phyloP scores from a whole-genome alignment of 2,113 vertebrate species.

The Notiomystis cincta region DNA sequence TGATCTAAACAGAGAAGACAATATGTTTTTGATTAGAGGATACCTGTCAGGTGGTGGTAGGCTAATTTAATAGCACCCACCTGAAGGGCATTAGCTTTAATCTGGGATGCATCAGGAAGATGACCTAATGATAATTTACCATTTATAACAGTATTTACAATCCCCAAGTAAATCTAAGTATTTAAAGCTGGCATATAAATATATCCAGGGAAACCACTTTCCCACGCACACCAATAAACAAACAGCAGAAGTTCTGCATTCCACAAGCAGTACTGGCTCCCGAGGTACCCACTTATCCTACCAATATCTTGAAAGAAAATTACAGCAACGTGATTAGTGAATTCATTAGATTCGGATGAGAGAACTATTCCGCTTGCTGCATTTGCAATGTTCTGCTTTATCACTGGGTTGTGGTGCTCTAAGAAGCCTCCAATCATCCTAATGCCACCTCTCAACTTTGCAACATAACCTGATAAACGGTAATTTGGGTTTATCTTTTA shows the following conservation, averaged over 20 bases:
- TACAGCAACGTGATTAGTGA: not conserved
- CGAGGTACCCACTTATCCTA: not conserved
- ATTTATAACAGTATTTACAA: conserved; percentile 16
- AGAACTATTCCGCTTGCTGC: not conserved
- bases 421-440: conserved; percentile 1
- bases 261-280: not conserved
- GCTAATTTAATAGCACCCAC: conserved; percentile 40
- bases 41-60: not conserved
- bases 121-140: conserved; percentile 19
- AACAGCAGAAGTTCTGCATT: not conserved
- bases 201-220: not conserved
- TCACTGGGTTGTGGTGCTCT: not conserved
- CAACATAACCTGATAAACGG: conserved; percentile 15
- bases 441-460: not conserved
- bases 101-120: not conserved
- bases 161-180: not conserved
- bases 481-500: conserved; percentile 3
- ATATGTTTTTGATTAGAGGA: conserved; percentile 8
- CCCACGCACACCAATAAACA: not conserved
- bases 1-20: not conserved
- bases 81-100: conserved; percentile 21
- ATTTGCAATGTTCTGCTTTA: not conserved
- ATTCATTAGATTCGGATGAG: conserved; percentile 14
- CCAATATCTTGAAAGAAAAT: conserved; percentile 29
- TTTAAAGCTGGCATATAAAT: not conserved